Percentiles rank a stretch among this genome's conserved stretches.
These are phyloP conservation scores for Podarcis muralis DNA, from an alignment of 2,113 vertebrate genomes.

Conservation along the genomic window DNA sequence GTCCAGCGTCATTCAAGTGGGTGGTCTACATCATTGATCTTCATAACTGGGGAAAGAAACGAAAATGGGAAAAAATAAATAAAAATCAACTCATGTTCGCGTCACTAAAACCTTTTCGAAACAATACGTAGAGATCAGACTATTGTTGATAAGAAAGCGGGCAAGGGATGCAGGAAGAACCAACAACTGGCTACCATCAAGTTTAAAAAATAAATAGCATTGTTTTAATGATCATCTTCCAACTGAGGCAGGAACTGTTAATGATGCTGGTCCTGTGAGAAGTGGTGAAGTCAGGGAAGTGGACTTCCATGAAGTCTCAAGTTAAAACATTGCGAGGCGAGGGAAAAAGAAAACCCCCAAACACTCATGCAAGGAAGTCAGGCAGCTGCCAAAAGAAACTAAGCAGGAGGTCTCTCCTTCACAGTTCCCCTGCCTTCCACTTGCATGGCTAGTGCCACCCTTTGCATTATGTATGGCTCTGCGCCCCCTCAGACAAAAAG, in stretches of 20 bases:
- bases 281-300: rapidly evolving
- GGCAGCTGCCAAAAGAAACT: background rate
- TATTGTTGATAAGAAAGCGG: conserved; percentile 36
- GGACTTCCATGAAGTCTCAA: background rate
- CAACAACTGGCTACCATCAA: background rate
- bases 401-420: background rate
- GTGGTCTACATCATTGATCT: conserved; percentile 88
- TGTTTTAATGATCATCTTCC: background rate
- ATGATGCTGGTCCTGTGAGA: background rate
- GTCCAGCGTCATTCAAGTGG: conserved; percentile 85
- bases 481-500: background rate
- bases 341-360: background rate
- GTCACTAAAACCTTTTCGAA: conserved; percentile 12
- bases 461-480: rapidly evolving
- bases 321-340: background rate
- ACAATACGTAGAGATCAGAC: conserved; percentile 33
- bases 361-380: background rate
- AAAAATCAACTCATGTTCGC: conserved; percentile 66
- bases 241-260: conserved; percentile 2
- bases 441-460: rapidly evolving
- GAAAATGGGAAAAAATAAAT: conserved; percentile 49
- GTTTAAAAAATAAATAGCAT: conserved; percentile 10
- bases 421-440: background rate
- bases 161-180: background rate
- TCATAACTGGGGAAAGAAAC: conserved; percentile 83